Conservation (phyloP, 2,888 invertebrate species). For the Mimachlamys varia region DNA sequence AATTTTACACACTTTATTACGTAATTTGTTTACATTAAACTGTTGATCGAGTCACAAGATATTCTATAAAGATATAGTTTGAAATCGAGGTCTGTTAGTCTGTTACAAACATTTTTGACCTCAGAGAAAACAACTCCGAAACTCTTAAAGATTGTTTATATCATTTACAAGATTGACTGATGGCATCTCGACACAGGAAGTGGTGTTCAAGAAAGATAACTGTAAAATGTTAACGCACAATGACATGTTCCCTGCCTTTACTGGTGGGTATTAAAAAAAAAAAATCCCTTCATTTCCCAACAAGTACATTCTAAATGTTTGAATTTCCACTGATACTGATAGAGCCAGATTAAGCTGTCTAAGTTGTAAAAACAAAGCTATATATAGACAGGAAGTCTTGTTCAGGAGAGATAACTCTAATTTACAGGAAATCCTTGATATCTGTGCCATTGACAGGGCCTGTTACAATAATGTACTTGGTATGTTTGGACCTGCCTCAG, state of each 20-base stretch:
- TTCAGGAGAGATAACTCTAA: not conserved
- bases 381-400: not conserved
- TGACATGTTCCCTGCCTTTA: not conserved
- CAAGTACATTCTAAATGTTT: constrained; percentile 19
- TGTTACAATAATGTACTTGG: not conserved
- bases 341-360: constrained; percentile 4
- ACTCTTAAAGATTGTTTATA: not conserved
- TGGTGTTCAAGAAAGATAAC: not conserved
- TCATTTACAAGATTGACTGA: not conserved
- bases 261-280: not conserved
- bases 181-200: not conserved
- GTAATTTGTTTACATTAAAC: too few species aligned
- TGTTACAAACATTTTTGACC: not conserved
- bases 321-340: constrained; percentile 3
- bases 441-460: constrained; percentile 20
- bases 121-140: not conserved
- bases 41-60: too few species aligned
- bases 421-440: constrained; percentile 7
- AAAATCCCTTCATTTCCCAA: not conserved
- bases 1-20: too few species aligned
- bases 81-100: too few species aligned
- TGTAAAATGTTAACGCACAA: not conserved
- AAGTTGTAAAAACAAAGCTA: not conserved
- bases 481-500: not conserved
- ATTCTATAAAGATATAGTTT: too few species aligned